These are phyloP conservation scores for Dipodomys spectabilis DNA, from an alignment of 2,113 vertebrate species.

Conservation along the genomic window DNA sequence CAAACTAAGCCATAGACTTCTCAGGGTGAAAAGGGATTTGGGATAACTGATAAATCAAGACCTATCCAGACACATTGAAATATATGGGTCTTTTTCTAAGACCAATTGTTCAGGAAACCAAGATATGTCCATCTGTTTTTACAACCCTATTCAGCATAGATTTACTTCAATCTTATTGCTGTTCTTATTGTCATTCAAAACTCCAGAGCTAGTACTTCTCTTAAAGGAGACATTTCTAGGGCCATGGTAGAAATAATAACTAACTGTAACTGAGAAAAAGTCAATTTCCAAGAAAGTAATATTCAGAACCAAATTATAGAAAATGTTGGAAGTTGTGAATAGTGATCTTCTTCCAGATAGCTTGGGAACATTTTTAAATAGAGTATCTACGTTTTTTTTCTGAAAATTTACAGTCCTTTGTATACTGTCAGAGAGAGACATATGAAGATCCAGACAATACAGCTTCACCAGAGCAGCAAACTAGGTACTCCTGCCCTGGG, in stretches of 20 bases:
- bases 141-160: neutral
- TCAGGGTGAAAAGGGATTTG: neutral
- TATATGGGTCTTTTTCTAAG: neutral
- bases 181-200: constrained; percentile 5
- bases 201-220: neutral
- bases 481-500: fast-evolving
- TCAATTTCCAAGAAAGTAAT: constrained; percentile 31
- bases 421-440: neutral
- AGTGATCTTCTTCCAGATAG: constrained; percentile 25
- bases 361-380: constrained; percentile 15
- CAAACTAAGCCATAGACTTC: neutral
- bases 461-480: fast-evolving
- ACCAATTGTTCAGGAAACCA: neutral
- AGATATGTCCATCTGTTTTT: neutral
- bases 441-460: neutral
- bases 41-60: neutral
- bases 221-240: neutral
- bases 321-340: constrained; percentile 17
- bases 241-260: constrained; percentile 21
- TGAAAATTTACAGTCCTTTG: neutral
- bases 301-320: neutral
- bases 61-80: neutral
- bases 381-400: neutral
- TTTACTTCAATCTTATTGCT: neutral
- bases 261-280: neutral